Base-by-base conservation (phyloP, 1,140 invertebrate genomes). In the Platyura marginata region DNA sequence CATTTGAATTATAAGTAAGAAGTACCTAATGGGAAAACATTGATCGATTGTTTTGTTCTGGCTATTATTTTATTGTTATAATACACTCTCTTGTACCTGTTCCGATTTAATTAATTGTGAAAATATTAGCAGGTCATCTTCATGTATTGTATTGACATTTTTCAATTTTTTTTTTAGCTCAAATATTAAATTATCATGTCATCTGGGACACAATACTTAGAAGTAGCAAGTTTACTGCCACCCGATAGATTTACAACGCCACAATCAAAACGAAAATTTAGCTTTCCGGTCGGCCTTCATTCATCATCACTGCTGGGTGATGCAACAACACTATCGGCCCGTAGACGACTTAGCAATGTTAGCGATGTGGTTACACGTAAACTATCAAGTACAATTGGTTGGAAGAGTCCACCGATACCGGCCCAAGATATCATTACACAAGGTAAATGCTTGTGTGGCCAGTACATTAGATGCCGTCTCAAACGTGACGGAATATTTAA, bases 351-450 rank as follows among this genome's bases (percentile, higher is more conserved):
- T 37, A 79, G 75, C 52, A 79, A 79, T 49, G 77, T 81, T 9
- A 72, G 77, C 48, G 77, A 78, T 53, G 76, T 69, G 2, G 75
- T 81, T 2, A 67, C 71, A 2, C 57, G 78, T 25, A 80, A 80
- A 50, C 56, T 81, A 19, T 79, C 76, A 15, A 70, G 71, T n/a
- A 77, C 75, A 0, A 77, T 79, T 32, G 75, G 76, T 6, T 80
- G 76, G 77, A 64, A 74, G 41, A 64, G 66, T 2, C 56, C 65
- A 3, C 5, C 57, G 63, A 56, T 66, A 23, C 68, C 72, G 8
- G 61, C 69, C 1, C 66, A 73, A 45, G 67, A 75, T 36, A 69
- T 73, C 1, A 66, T 74, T 3, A 59, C 66, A 3, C 57, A 75
- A 65, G 70, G 76, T n/a, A 69, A 69, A 6, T 65, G 67, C 15